Conservation (phyloP, 30 jellyfish, hydroid and myxozoan species). For the Chironex yamaguchii region DNA sequence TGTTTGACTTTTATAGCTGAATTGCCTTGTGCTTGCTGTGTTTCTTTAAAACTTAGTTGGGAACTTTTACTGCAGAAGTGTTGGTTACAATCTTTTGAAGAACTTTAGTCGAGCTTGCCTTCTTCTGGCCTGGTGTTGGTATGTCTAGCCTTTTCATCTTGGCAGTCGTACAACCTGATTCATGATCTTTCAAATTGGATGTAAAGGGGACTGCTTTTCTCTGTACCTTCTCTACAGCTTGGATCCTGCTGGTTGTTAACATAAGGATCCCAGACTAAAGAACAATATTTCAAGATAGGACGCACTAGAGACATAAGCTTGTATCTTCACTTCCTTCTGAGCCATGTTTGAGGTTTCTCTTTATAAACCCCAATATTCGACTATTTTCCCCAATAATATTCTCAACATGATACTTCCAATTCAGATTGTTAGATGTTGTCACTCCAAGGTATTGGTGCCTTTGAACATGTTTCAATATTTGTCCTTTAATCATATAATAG, state of each 20-base stretch:
- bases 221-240: neutral
- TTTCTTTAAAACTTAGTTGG: too few species aligned
- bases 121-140: too few species aligned
- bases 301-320: conserved; percentile 36
- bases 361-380: conserved; percentile 54
- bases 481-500: conserved; percentile 9
- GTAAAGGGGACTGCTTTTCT: neutral
- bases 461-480: conserved; percentile 43
- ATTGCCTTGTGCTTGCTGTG: too few species aligned
- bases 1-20: too few species aligned
- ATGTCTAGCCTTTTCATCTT: too few species aligned
- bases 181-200: neutral
- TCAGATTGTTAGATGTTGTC: conserved; percentile 53
- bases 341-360: conserved; percentile 62
- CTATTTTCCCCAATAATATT: conserved; percentile 40
- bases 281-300: conserved; percentile 62
- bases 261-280: neutral
- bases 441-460: conserved; percentile 56
- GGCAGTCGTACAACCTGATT: neutral
- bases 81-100: too few species aligned
- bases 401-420: conserved; percentile 53
- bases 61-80: too few species aligned
- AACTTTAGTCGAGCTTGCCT: too few species aligned
- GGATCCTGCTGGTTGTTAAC: neutral
- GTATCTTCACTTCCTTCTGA: conserved; percentile 22